Evolutionary conservation across 1,140 invertebrate species (phyloP).

Genomic region (Teleogryllus occipitalis): DNA sequence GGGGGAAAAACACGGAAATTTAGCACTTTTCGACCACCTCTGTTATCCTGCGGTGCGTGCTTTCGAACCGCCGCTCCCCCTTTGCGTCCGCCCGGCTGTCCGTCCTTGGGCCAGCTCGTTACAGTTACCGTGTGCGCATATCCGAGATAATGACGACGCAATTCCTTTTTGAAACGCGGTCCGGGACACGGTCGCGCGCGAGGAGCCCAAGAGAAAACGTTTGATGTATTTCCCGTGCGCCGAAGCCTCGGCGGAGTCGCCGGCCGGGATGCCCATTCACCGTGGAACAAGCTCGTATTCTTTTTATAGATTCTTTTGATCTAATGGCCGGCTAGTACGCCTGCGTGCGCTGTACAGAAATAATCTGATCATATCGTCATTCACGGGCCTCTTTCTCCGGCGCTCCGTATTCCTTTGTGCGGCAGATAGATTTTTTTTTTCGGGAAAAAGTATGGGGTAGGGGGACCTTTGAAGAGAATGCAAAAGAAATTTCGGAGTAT

Average conservation of each 20-base stretch:
- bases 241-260: not conserved
- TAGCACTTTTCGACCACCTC: no score
- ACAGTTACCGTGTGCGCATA: not conserved
- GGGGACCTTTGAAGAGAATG: not conserved
- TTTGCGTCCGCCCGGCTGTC: no score
- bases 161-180: not conserved
- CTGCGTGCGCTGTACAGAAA: not conserved
- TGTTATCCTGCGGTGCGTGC: no score
- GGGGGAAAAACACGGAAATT: no score
- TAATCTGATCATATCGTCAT: slow-evolving; percentile 5
- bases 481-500: not conserved
- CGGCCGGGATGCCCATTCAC: not conserved
- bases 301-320: slow-evolving; percentile 6
- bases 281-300: not conserved
- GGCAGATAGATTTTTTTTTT: not conserved
- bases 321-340: not conserved
- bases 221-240: not conserved
- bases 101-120: not conserved
- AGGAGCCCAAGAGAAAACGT: not conserved
- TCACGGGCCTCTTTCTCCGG: not conserved
- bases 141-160: not conserved
- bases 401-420: not conserved
- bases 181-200: not conserved
- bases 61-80: no score
- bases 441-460: not conserved